Base-by-base conservation (phyloP, 2,888 invertebrate genomes). In the Dasypolia templi region DNA sequence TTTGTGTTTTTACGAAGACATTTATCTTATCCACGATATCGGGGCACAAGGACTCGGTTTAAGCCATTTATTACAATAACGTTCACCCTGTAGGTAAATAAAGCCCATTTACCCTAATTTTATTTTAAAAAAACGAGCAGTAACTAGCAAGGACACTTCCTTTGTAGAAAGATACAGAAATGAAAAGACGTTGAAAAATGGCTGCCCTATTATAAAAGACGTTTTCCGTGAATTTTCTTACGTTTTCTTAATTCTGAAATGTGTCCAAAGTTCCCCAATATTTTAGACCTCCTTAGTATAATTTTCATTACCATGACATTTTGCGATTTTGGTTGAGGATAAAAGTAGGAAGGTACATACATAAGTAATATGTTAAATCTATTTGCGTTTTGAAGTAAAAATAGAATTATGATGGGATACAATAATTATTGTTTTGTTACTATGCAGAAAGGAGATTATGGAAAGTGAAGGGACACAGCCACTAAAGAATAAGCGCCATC, bases 21-120 rank as follows among this genome's bases (percentile, higher is more conserved):
- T 84, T 86, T 82, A 87, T 83, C 83, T 81, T 85, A 77, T 83
- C 76, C 72, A 42, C 61, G 71, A 81, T 79, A 87, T 81, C 77
- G 67, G 74, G 55, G 56, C 77, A 86, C 77, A 83, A 82, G 42
- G 76, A 79, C 69, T 56, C 61, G 72, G 67, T 76, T 77, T 77
- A 81, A 82, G 86, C 87, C 84, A 86, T 86, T 87, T 85, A 86
- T 83, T 76, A 85, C 83, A 83, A 85, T 83, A 87, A 85, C 77
- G 77, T 58, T 75, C 70, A 67, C 65, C 62, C 72, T 49, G 67
- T 72, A 72, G 55, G 72, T 83, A 85, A 81, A 83, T 85, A 87
- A 62, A 74, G 59, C 70, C 61, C 42, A 66, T 65, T 69, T 70
- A 62, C 59, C 63, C 58, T 59, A 73, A 76, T 83, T 83, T 79